Conservation (phyloP, 2,113 vertebrate genomes). For the Ictidomys tridecemlineatus region DNA sequence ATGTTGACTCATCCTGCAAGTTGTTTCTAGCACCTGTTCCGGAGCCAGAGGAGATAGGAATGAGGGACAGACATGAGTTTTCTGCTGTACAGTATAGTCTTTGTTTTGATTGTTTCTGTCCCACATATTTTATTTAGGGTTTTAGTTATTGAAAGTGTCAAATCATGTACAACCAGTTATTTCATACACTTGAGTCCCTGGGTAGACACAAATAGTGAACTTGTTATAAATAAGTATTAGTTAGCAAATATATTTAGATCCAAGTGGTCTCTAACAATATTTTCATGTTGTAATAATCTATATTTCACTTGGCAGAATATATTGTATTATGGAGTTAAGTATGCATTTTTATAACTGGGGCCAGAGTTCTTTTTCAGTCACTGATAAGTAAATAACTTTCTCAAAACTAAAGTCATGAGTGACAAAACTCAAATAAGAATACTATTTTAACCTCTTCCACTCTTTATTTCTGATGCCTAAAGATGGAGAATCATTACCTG, state of each 20-base stretch:
- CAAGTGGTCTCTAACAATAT: background rate
- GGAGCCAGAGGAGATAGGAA: background rate
- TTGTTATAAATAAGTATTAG: background rate
- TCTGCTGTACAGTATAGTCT: rapidly evolving
- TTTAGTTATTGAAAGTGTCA: background rate
- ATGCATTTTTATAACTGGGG: background rate
- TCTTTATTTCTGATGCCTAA: background rate
- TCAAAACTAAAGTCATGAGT: background rate
- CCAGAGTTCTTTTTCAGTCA: background rate
- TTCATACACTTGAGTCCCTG: background rate
- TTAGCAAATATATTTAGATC: background rate
- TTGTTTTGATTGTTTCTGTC: background rate
- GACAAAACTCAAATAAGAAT: background rate
- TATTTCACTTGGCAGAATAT: background rate
- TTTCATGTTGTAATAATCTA: background rate
- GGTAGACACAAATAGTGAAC: background rate
- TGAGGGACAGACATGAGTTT: background rate
- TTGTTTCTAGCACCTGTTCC: background rate
- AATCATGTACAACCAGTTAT: background rate
- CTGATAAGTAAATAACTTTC: background rate
- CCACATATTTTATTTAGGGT: background rate
- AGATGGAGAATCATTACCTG: background rate
- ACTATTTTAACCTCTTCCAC: background rate
- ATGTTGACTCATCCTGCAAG: background rate
- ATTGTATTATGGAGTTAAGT: background rate